Evolutionary conservation across 2,888 invertebrate genomes (phyloP).

Genomic region (Tipula lateralis): DNA sequence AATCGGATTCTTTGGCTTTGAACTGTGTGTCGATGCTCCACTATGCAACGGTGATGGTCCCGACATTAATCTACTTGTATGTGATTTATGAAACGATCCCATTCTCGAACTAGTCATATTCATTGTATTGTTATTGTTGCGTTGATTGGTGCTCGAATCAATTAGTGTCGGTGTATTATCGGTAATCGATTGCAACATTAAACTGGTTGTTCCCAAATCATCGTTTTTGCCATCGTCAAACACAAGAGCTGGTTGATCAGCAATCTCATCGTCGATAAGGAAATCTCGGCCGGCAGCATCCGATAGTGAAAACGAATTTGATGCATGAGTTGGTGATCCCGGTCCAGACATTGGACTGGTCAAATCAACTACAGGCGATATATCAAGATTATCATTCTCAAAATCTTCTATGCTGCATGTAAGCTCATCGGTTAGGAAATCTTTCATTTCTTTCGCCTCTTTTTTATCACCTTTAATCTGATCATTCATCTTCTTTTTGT

Average conservation of each 20-base stretch:
- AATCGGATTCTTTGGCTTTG: slow-evolving; percentile 45
- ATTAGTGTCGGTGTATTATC: slow-evolving; percentile 29
- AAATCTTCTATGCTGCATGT: slow-evolving; percentile 37
- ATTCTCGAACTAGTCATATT: not conserved
- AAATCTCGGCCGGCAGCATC: slow-evolving; percentile 66
- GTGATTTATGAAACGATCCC: slow-evolving; percentile 37
- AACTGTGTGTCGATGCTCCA: slow-evolving; percentile 44
- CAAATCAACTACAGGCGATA: slow-evolving; percentile 46
- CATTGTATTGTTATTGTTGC: slow-evolving; percentile 15
- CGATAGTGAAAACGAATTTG: slow-evolving; percentile 74
- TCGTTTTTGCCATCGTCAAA: slow-evolving; percentile 47
- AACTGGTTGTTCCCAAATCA: not conserved
- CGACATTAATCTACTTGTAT: slow-evolving; percentile 39
- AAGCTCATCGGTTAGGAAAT: slow-evolving; percentile 43
- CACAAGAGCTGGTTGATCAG: slow-evolving; percentile 79
- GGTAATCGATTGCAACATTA: slow-evolving; percentile 2
- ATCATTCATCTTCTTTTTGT: slow-evolving; percentile 40
- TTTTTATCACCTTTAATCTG: slow-evolving; percentile 35
- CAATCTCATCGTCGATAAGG: slow-evolving; percentile 83
- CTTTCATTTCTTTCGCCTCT: slow-evolving; percentile 42
- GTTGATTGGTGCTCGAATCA: not conserved
- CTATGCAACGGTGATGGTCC: slow-evolving; percentile 38
- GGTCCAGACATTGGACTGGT: slow-evolving; percentile 57
- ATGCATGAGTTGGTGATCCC: slow-evolving; percentile 73
- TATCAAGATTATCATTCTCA: slow-evolving; percentile 50